Evolutionary conservation across 2,113 vertebrate species (phyloP).

Genomic region (Paramormyrops kingsleyae): DNA sequence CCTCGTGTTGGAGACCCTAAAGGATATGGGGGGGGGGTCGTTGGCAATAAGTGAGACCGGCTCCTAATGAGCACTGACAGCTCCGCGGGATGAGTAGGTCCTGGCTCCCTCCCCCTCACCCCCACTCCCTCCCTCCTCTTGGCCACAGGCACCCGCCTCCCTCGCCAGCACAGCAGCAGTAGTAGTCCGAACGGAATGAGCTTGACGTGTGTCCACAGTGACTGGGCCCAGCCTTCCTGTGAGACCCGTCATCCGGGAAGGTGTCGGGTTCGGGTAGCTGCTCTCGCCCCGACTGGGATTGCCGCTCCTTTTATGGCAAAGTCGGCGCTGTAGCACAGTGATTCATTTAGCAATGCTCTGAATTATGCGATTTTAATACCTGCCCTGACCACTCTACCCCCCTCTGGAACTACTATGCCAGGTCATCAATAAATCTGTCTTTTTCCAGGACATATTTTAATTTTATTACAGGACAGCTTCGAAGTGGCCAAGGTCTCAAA

Average conservation of each 20-base stretch:
- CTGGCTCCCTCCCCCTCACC: conserved; percentile 36
- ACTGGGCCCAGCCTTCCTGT: not conserved
- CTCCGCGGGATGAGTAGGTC: conserved; percentile 56
- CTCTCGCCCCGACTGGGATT: not conserved
- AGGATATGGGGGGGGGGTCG: conserved; percentile 18
- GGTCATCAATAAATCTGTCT: not conserved
- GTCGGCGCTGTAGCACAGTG: not conserved
- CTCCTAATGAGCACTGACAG: conserved; percentile 66
- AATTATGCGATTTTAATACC: not conserved
- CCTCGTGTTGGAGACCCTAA: conserved; percentile 50
- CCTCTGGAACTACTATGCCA: not conserved
- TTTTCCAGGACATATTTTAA: not conserved
- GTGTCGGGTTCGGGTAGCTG: not conserved
- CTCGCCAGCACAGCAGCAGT: conserved; percentile 10
- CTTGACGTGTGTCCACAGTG: not conserved
- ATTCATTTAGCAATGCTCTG: not conserved
- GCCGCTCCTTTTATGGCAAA: not conserved
- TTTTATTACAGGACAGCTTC: not conserved
- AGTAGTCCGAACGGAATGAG: conserved; percentile 14
- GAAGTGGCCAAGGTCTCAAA: not conserved
- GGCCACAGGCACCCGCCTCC: not conserved
- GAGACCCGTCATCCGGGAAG: not conserved
- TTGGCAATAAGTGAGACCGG: conserved; percentile 36
- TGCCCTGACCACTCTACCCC: not conserved
- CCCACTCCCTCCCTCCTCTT: not conserved